Evolutionary conservation across 2,797 vertebrate genomes (phyloP).

Genomic region (Urocyon cinereoargenteus): DNA sequence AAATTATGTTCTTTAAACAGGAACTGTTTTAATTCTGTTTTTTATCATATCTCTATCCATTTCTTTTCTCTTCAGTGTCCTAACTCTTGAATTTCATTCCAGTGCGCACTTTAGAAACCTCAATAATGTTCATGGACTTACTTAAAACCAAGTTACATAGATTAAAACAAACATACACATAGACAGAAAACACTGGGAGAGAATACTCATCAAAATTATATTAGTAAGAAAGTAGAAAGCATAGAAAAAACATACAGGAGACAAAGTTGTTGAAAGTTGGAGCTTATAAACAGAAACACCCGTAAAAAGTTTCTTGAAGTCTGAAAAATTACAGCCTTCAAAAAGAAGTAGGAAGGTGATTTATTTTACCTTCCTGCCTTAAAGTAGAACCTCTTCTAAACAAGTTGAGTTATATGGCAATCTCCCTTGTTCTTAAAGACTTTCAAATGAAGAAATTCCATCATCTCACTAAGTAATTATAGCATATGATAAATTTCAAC

Average conservation of each 20-base stretch:
- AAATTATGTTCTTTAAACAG: constrained; percentile 42
- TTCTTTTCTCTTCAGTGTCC: background rate
- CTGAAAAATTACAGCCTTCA: background rate
- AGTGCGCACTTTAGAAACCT: background rate
- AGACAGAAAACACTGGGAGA: background rate
- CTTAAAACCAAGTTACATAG: background rate
- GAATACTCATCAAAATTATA: background rate
- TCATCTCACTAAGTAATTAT: background rate
- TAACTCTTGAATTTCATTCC: background rate
- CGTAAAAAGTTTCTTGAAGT: background rate
- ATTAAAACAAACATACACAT: constrained; percentile 6
- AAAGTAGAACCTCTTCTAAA: background rate
- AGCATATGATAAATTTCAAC: background rate
- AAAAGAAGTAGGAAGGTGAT: background rate
- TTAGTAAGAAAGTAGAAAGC: background rate
- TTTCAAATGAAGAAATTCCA: background rate
- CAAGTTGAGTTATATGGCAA: background rate
- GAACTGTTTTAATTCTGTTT: background rate
- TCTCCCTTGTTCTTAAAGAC: background rate
- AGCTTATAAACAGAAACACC: background rate
- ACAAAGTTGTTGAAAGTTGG: background rate
- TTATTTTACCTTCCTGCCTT: background rate
- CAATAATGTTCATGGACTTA: background rate
- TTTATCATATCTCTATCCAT: background rate
- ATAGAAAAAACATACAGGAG: background rate